Evolutionary conservation across 2,888 invertebrate species (phyloP).

Genomic region (Drosophila peninsularis): DNA sequence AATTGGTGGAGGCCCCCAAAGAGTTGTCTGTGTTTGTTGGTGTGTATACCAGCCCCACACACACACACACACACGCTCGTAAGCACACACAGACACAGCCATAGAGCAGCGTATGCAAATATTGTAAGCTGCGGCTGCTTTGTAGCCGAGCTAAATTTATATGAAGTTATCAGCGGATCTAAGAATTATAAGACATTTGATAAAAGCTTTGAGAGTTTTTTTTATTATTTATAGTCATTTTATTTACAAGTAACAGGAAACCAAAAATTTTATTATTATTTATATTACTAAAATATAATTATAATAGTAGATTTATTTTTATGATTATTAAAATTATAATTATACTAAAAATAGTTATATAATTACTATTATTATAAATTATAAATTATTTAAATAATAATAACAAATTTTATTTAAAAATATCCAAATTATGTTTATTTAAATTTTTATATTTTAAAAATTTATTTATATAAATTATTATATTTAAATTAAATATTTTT

Average conservation of each 20-base stretch:
- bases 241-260: no score
- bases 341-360: no score
- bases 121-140: slow-evolving; percentile 61
- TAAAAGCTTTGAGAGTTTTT: slow-evolving; percentile 20
- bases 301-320: no score
- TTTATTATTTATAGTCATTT: background rate
- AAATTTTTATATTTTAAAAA: background rate
- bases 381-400: background rate
- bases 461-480: no score
- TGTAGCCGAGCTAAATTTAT: slow-evolving; percentile 31
- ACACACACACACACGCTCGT: slow-evolving; percentile 8
- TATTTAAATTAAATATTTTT: no score
- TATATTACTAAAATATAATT: no score
- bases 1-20: slow-evolving; percentile 73
- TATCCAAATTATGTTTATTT: background rate
- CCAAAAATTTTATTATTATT: no score
- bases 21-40: slow-evolving; percentile 39
- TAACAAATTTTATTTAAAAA: no score
- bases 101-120: slow-evolving; percentile 63
- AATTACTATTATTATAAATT: background rate
- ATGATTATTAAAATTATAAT: no score
- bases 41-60: slow-evolving; percentile 51
- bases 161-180: slow-evolving; percentile 41
- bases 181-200: slow-evolving; percentile 23
- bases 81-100: background rate